Evolutionary conservation across 2,113 vertebrate species (phyloP).

Genomic region (Phycodurus eques): DNA sequence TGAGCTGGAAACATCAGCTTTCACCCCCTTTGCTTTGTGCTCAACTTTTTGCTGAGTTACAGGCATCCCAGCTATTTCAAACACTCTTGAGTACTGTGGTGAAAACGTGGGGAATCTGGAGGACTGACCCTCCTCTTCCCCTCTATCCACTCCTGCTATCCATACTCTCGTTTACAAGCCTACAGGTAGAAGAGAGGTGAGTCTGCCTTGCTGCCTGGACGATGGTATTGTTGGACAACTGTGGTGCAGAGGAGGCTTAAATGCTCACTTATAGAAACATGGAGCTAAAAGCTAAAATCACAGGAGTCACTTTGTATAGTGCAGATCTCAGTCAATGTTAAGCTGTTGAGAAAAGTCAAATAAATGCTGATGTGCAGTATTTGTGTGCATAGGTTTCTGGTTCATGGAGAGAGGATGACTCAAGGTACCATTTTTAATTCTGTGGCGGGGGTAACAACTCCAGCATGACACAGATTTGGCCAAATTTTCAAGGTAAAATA

Average conservation of each 20-base stretch:
- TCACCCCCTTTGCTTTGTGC: not conserved
- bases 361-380: not conserved
- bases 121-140: conserved; percentile 53
- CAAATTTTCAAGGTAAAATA: too few species aligned
- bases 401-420: not conserved
- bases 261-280: not conserved
- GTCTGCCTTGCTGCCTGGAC: conserved; percentile 37
- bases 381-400: not conserved
- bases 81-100: conserved; percentile 49
- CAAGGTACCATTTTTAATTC: not conserved
- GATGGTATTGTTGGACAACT: conserved; percentile 45
- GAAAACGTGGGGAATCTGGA: conserved; percentile 69
- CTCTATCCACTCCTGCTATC: conserved; percentile 37
- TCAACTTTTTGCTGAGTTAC: conserved; percentile 30
- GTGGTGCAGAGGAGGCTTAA: conserved; percentile 29
- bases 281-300: not conserved
- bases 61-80: conserved; percentile 64
- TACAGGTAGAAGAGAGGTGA: conserved; percentile 52
- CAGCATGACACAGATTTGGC: too few species aligned
- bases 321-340: not conserved
- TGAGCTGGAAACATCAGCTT: conserved; percentile 18
- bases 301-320: not conserved
- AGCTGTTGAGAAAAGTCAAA: not conserved
- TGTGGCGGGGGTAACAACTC: not conserved
- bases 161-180: conserved; percentile 46